Conservation (phyloP, 1,140 invertebrate genomes). For the Aethina tumida region DNA sequence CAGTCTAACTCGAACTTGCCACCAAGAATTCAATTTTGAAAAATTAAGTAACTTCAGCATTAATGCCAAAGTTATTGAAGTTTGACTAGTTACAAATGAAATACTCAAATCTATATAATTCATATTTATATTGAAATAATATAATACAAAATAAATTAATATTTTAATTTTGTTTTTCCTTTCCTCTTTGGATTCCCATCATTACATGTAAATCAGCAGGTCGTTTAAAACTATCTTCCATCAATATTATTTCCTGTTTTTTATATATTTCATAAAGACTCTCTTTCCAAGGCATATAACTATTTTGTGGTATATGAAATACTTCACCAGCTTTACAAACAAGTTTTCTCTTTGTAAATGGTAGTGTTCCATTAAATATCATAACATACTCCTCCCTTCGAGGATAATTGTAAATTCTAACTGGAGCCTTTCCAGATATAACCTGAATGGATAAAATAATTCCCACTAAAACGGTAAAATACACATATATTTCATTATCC, state of each 20-base stretch:
- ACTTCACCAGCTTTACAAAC: constrained; percentile 15
- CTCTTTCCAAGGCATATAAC: constrained; percentile 18
- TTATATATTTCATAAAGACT: constrained; percentile 13
- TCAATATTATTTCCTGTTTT: constrained; percentile 18
- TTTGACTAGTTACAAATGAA: too few relatives aligned
- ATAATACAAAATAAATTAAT: too few relatives aligned
- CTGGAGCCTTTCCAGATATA: constrained; percentile 18
- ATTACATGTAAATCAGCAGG: constrained; percentile 30
- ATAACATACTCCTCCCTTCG: constrained; percentile 19
- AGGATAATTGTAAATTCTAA: constrained; percentile 23
- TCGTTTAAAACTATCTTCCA: constrained; percentile 26
- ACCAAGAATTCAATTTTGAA: too few relatives aligned
- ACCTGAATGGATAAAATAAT: constrained; percentile 16
- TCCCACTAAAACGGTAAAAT: constrained; percentile 12
- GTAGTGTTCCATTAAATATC: constrained; percentile 20
- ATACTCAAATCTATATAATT: too few relatives aligned
- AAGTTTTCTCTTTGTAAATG: constrained; percentile 13
- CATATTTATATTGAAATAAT: too few relatives aligned
- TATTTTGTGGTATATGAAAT: constrained; percentile 3
- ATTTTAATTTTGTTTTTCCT: too few relatives aligned
- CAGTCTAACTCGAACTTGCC: too few relatives aligned
- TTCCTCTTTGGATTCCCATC: constrained; percentile 23
- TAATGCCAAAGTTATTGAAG: too few relatives aligned
- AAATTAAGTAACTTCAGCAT: too few relatives aligned
- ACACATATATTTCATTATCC: constrained; percentile 15